These are phyloP conservation scores for Sebastiscus albofasciatus DNA, from an alignment of 2,797 vertebrate genomes.

Conservation along the genomic window DNA sequence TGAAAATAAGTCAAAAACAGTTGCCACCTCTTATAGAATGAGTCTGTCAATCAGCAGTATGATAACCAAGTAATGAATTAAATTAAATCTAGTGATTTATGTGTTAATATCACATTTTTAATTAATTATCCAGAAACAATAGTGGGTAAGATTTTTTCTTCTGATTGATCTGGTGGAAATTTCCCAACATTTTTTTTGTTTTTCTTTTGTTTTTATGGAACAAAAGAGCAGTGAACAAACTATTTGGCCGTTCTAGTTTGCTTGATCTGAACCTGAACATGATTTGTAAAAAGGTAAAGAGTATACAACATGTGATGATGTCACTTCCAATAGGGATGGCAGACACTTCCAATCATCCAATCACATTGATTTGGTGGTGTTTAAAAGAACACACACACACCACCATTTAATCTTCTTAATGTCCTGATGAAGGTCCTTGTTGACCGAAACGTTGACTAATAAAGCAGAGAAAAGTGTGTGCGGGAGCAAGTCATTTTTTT, in stretches of 20 bases:
- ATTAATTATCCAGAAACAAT: not conserved
- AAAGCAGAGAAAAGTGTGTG: too few relatives aligned
- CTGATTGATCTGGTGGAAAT: not conserved
- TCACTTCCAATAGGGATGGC: too few relatives aligned
- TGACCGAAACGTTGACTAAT: too few relatives aligned
- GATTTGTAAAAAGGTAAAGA: not conserved
- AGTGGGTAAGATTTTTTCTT: not conserved
- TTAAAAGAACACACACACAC: too few relatives aligned
- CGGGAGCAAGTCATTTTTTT: too few relatives aligned
- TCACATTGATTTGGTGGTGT: too few relatives aligned
- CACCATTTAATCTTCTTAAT: too few relatives aligned
- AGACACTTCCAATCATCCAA: too few relatives aligned
- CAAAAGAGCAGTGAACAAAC: not conserved
- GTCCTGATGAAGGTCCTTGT: too few relatives aligned
- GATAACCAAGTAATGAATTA: conserved; percentile 1
- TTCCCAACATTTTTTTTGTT: not conserved
- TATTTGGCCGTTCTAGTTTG: not conserved
- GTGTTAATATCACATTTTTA: not conserved
- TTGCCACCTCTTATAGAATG: too few relatives aligned
- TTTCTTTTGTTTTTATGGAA: not conserved
- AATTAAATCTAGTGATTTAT: not conserved
- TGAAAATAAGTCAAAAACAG: too few relatives aligned
- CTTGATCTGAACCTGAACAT: not conserved
- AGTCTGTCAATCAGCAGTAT: not conserved
- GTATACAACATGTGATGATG: not conserved